Evolutionary conservation across 2,888 invertebrate species (phyloP).

Genomic region (Amphipoea oculea): DNA sequence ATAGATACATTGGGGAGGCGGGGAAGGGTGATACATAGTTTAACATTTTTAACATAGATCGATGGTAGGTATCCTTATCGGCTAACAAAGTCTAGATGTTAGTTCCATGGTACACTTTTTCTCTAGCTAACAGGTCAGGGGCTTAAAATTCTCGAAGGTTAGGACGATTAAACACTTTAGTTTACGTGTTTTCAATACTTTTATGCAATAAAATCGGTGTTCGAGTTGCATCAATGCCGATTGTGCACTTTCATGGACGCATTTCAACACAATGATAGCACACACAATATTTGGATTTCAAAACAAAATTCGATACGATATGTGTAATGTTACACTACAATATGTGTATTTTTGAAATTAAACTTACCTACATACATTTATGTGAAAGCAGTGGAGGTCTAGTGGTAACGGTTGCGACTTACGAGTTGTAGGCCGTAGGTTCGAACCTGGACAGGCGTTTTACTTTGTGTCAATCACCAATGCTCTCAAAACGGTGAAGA

Average conservation of each 20-base stretch:
- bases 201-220: conserved; percentile 39
- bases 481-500: background rate
- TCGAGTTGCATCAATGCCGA: conserved; percentile 49
- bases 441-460: no score
- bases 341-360: background rate
- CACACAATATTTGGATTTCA: conserved; percentile 48
- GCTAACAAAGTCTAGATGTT: background rate
- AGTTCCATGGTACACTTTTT: background rate
- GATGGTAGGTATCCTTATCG: background rate
- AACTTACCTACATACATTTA: no score
- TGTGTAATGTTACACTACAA: conserved; percentile 15
- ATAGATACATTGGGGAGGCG: no score
- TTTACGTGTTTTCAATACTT: conserved; percentile 39
- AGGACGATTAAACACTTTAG: conserved; percentile 2
- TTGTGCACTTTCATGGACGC: conserved; percentile 50
- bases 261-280: conserved; percentile 53
- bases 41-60: background rate
- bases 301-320: conserved; percentile 33
- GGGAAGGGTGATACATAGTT: no score
- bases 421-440: no score
- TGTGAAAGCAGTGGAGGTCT: no score
- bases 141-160: background rate
- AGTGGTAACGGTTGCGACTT: no score
- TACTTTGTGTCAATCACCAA: background rate
- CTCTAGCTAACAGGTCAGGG: background rate